Base-by-base conservation (phyloP, 2,888 invertebrate genomes). In the Trachelus iudaicus region DNA sequence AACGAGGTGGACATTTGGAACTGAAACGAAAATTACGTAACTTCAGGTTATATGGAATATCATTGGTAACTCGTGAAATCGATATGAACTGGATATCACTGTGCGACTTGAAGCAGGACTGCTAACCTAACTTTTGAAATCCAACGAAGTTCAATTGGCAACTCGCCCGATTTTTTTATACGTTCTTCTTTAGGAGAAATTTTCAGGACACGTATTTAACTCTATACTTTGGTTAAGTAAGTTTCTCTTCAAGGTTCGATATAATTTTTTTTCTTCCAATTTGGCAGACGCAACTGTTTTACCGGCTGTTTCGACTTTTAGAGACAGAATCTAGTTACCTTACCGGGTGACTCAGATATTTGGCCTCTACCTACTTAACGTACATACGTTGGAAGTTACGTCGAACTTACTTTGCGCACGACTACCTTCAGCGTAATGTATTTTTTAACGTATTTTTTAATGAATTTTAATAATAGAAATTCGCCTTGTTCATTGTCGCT, bases 341-440 rank as follows among this genome's bases (percentile, higher is more conserved):
- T 83, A 81, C 80, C 75, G 76, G 73, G 83, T 73, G 75, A 77
- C 77, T 80, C 80, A 81, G 80, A 79, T 81, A 79, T 73, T 82
- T 78, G 80, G 76, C 82, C 83, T 83, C 82, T 83, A 79, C 83
- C 83, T 76, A 83, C 83, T 79, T 83, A 78, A 77, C 76, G 69
- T 69, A 77, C 68, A 73, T 40, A 35, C 75, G 33, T 13, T 13
- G 31, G 31, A 75, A 56, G 56, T 56, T 56, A 23, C 2, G 56
- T 56, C 56, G 23, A 23, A 23, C 56, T 15, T 15, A 40, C 40
- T 15, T 56, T 56, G 23, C 56, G 23, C 56, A 56, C 23, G 40
- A 40, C 15, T 15, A 40, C 15, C 6, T 56, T 23, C 23, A 23
- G 1, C 23, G 56, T 23, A 2, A 23, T 23, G 23, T 56, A 23